Conservation (phyloP, 2,888 invertebrate species). For the Drosophila antonietae region DNA sequence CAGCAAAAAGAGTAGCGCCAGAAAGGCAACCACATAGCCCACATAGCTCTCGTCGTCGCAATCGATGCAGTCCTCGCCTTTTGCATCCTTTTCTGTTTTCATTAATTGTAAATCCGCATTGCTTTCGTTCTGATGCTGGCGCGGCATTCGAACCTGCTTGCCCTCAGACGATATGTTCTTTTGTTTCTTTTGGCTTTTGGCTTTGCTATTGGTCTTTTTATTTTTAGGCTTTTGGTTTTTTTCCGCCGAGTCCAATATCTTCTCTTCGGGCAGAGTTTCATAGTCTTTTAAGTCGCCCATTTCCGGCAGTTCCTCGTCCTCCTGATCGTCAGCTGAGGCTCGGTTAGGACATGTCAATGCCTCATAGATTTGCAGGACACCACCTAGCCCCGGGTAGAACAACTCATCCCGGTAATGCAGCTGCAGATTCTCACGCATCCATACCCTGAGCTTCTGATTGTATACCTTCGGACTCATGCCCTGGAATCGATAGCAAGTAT, state of each 20-base stretch:
- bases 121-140: neutral
- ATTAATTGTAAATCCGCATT: neutral
- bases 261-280: slow-evolving; percentile 15
- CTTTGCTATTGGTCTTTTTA: neutral
- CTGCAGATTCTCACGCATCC: slow-evolving; percentile 80
- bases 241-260: neutral
- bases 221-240: neutral
- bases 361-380: slow-evolving; percentile 77
- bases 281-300: slow-evolving; percentile 36
- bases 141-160: slow-evolving; percentile 37
- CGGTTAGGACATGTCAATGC: slow-evolving; percentile 29
- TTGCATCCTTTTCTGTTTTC: neutral
- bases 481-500: slow-evolving; percentile 80
- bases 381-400: slow-evolving; percentile 84
- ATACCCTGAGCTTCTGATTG: slow-evolving; percentile 76
- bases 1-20: slow-evolving; percentile 47
- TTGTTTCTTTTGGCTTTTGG: neutral
- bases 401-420: slow-evolving; percentile 79
- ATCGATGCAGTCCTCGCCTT: slow-evolving; percentile 45
- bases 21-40: slow-evolving; percentile 41
- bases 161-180: neutral
- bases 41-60: slow-evolving; percentile 47
- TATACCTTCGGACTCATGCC: slow-evolving; percentile 71
- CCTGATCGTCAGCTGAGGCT: neutral
- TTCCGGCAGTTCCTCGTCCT: neutral